These are phyloP conservation scores for Hypsopygia costalis DNA, from an alignment of 2,888 invertebrate species.

Conservation along the genomic window DNA sequence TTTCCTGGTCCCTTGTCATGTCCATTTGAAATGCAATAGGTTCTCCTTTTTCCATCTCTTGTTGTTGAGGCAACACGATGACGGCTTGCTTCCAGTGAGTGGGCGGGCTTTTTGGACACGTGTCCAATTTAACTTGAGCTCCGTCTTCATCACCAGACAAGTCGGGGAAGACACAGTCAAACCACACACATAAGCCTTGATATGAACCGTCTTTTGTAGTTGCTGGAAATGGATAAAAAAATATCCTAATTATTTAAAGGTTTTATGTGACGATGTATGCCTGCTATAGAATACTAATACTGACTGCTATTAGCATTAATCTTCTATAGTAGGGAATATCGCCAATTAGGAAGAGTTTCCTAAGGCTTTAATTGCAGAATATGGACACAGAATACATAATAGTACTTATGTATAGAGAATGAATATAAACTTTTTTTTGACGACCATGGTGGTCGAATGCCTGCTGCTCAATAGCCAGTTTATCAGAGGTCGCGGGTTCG, in stretches of 20 bases:
- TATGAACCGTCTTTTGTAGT: conserved; percentile 81
- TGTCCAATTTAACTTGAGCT: conserved; percentile 83
- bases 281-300: no score
- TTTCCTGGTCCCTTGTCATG: conserved; percentile 73
- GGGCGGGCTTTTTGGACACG: conserved; percentile 84
- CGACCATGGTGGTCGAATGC: no score
- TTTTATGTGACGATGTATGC: no score
- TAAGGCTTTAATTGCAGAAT: no score
- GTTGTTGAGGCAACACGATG: conserved; percentile 86
- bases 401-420: no score
- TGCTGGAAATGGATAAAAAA: conserved; percentile 40
- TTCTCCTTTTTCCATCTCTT: conserved; percentile 77
- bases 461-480: no score
- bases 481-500: no score
- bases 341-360: no score
- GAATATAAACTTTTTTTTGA: no score
- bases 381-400: no score
- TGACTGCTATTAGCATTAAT: no score
- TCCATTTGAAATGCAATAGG: conserved; percentile 86
- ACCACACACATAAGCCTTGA: conserved; percentile 91
- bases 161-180: conserved; percentile 86
- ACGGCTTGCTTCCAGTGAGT: conserved; percentile 98
- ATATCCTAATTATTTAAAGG: conserved; percentile 2
- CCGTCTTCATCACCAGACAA: conserved; percentile 62
- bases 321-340: no score